phyloP scores from a whole-genome alignment of 2,888 invertebrate species.

The Cinara cedri region DNA sequence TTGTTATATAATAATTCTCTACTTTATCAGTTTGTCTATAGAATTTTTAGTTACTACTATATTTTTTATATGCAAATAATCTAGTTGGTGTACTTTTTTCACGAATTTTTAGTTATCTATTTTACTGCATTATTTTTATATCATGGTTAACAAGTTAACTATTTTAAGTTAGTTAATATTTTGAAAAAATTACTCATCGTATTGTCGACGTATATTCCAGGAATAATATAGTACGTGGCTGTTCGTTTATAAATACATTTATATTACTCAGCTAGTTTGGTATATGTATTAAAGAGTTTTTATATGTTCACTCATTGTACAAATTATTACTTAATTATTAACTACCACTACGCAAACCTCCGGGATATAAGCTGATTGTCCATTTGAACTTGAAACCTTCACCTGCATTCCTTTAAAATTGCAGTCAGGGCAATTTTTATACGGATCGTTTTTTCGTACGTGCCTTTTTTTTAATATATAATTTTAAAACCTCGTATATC shows the following conservation, averaged over 20 bases:
- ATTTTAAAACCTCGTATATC: background rate
- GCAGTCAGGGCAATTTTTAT: background rate
- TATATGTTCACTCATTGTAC: background rate
- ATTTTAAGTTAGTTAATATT: too few species aligned
- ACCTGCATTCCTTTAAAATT: background rate
- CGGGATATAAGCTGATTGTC: background rate
- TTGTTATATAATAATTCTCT: too few species aligned
- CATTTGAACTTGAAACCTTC: conserved; percentile 9
- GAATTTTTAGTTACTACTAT: too few species aligned
- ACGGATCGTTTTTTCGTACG: background rate
- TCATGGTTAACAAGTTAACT: too few species aligned
- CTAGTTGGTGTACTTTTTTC: too few species aligned
- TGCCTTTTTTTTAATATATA: background rate
- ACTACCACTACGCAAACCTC: background rate
- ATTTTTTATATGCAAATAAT: too few species aligned
- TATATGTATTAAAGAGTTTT: background rate
- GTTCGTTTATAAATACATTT: background rate
- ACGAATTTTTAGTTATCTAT: too few species aligned
- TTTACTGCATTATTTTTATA: too few species aligned
- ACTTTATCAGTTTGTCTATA: too few species aligned
- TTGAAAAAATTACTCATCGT: too few species aligned
- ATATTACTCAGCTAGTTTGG: background rate
- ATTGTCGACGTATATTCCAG: too few species aligned
- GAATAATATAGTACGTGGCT: too few species aligned
- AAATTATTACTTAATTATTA: background rate